A percentile compares a stretch with the other conserved stretches of the same genome.
phyloP scores from a whole-genome alignment of 2,113 vertebrate genomes.

The Mungos mungo region DNA sequence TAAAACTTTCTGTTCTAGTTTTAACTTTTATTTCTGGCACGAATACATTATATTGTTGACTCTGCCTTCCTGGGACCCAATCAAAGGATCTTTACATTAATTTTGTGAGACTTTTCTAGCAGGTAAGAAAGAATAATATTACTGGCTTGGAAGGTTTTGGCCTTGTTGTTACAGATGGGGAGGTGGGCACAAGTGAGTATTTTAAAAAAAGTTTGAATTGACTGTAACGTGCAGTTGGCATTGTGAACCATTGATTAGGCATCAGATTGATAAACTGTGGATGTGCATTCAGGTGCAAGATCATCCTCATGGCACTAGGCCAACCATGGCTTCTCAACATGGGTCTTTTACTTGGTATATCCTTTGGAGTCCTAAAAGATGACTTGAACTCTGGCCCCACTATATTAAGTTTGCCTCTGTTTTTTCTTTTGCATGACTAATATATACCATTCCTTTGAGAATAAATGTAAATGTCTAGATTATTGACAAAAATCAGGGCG shows the following conservation, averaged over 20 bases:
- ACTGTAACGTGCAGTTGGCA: neutral
- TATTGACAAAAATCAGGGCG: slow-evolving; percentile 20
- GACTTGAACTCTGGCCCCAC: neutral
- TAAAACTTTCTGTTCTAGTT: neutral
- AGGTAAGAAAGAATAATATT: neutral
- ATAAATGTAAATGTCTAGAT: slow-evolving; percentile 31
- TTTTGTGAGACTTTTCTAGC: neutral
- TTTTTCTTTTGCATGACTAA: neutral
- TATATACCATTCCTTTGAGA: neutral
- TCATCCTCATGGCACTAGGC: neutral
- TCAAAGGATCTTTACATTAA: neutral
- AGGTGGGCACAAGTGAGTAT: neutral
- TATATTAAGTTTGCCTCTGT: neutral
- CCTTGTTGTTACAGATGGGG: neutral
- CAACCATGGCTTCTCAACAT: neutral
- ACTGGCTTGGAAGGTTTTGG: neutral
- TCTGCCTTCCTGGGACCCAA: neutral
- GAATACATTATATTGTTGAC: neutral
- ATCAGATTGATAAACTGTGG: neutral
- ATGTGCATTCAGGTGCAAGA: neutral
- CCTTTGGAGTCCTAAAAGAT: neutral
- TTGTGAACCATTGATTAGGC: neutral
- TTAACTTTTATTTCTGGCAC: slow-evolving; percentile 21
- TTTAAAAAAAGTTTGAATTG: neutral
- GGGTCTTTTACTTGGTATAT: neutral